Base-by-base conservation (phyloP, 2,113 vertebrate genomes). In the Trogon surrucura region DNA sequence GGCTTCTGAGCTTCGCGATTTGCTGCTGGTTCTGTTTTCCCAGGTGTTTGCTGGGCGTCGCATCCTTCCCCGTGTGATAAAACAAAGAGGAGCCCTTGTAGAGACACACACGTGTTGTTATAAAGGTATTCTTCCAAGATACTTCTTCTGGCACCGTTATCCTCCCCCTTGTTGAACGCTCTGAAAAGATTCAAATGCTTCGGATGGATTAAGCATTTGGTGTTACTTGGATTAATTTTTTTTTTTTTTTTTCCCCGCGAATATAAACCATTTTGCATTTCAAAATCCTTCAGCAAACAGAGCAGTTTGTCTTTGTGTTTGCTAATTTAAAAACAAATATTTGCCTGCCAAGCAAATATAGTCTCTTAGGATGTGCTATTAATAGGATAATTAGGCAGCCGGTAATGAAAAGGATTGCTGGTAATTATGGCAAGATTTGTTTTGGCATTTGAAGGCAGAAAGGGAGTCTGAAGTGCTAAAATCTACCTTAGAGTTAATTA, bases 381-480 rank as follows among this genome's bases (percentile, higher is more conserved):
- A 99, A 99, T 99, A 99, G 99, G 99, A 98, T 99, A 99, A 99
- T 99, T 99, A 99, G 98, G 98, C 99, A 99, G 98, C 98, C 97
- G 95, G 98, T 99, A 99, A 99, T 99, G 99, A 99, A 99, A 99
- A 99, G 99, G 99, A 99, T 99, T 99, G 99, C 98, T 98, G 98
- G 98, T 99, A 99, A 99, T 99, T 99, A 99, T 98, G 99, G 99
- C 98, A 99, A 99, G 98, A 98, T 99, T 99, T 99, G 99, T 99
- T 99, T 99, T 99, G 99, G 99, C 99, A 98, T 98, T 98, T 97
- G 98, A 98, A 98, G 98, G 98, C 98, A 98, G 98, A 98, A 98
- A 98, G 96, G 98, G 98, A 98, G 98, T 98, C 98, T 98, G 98
- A 98, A 99, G 99, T 98, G 98, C 98, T 98, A 98, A 98, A 98